Base-by-base conservation (phyloP, 2,113 vertebrate genomes). In the Aegithalos caudatus region DNA sequence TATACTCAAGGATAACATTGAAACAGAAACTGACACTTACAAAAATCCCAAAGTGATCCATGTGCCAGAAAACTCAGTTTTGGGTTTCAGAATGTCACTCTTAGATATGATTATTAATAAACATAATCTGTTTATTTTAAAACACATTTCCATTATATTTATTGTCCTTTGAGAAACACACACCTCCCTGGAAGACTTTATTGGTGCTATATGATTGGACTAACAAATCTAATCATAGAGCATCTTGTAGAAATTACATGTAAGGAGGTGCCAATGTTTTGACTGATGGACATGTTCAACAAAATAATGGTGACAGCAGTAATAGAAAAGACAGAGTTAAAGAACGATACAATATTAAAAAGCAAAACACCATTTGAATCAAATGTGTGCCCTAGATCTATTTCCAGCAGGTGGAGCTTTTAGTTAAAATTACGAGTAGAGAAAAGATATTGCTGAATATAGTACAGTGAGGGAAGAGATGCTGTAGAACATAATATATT, bases 381-480 rank as follows among this genome's bases (percentile, higher is more conserved):
- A 85, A 50, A 31, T 33, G 20, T 21, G 70, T 74, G 38, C 44
- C 20, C 40, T 74, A 92, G 47, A 86, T 56, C 17, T 60, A 20
- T 24, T 94, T 86, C 95, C 95, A 97, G 82, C 88, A 96, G 96
- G 80, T 97, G 95, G 96, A 96, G 96, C 96, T 95, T 96, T 95
- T 67, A 94, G 76, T 83, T 94, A 94, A 92, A 96, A 88, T 84
- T 65, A 82, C 3, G 12, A 86, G 28, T 62, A 33, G 74, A 81
- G 84, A 60, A 57, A 78, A 92, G 17, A 25, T 60, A 37, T 33
- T 83, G 8, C 60, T 70, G 35, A 67, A 66, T 83, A 60, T 14
- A 81, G 67, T 8, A 44, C 51, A 78, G 35, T 74, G 35, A 21
- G 50, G 38, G 42, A 86, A 86, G 71, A 77, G 22, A 88, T 7